A percentile compares a stretch with the other conserved stretches of the same genome.
These are phyloP conservation scores for Liopterus haemorrhoidalis DNA, from an alignment of 2,888 invertebrate species.

Conservation along the genomic window DNA sequence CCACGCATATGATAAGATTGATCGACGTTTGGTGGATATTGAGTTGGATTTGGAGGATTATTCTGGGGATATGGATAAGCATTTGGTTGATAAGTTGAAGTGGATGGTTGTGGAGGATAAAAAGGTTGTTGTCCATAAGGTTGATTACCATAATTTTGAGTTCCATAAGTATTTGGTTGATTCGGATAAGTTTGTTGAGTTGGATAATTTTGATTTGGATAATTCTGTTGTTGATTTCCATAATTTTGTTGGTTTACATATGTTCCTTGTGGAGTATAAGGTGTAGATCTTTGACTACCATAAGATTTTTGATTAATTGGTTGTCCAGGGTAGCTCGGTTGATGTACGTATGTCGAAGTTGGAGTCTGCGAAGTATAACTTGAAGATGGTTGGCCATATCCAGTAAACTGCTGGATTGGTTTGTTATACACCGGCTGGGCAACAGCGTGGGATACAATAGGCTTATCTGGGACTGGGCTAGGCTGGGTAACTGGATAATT, in stretches of 20 bases:
- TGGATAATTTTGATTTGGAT: constrained; percentile 23
- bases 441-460: too few species aligned
- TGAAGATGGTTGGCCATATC: too few species aligned
- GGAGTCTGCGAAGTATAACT: constrained; percentile 32
- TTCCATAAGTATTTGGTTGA: constrained; percentile 11
- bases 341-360: constrained; percentile 28
- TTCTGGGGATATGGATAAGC: constrained; percentile 6
- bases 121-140: constrained; percentile 41
- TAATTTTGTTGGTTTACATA: constrained; percentile 31
- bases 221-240: constrained; percentile 27
- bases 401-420: too few species aligned
- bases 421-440: too few species aligned
- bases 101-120: constrained; percentile 27
- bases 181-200: constrained; percentile 22
- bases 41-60: constrained; percentile 12
- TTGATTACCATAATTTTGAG: constrained; percentile 21
- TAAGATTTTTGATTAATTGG: constrained; percentile 28
- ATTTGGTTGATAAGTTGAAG: constrained; percentile 1
- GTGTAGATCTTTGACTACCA: constrained; percentile 14
- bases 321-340: constrained; percentile 25
- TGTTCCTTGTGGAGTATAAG: constrained; percentile 31
- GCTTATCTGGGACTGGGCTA: too few species aligned
- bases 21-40: constrained; percentile 55
- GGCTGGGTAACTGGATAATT: too few species aligned
- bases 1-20: too few species aligned